Conservation (phyloP, 2,888 invertebrate species). For the Synanthedon tipuliformis region DNA sequence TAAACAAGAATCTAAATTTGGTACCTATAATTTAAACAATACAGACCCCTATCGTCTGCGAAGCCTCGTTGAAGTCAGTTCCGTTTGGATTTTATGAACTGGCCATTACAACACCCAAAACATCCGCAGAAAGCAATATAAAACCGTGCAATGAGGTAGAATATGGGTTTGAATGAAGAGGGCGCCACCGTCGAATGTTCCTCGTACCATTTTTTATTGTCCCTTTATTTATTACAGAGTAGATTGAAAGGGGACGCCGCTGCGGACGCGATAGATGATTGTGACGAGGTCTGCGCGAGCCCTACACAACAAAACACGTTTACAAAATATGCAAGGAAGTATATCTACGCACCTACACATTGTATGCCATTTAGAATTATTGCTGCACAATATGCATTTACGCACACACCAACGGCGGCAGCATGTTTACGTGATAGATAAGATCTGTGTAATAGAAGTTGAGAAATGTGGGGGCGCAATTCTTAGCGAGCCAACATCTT, state of each 20-base stretch:
- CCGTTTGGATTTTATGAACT: not conserved
- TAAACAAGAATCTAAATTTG: too few species aligned
- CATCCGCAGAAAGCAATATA: constrained; percentile 20
- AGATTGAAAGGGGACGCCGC: constrained; percentile 65
- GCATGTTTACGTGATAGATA: too few species aligned
- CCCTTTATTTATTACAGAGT: constrained; percentile 65
- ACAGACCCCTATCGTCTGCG: not conserved
- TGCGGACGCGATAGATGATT: constrained; percentile 43
- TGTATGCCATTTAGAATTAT: too few species aligned
- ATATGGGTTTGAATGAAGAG: constrained; percentile 26
- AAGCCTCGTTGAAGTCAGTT: too few species aligned
- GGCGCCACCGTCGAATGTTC: constrained; percentile 34
- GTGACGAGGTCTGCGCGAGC: constrained; percentile 23
- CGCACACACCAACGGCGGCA: too few species aligned
- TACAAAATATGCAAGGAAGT: not conserved
- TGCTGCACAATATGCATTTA: too few species aligned
- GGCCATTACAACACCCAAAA: constrained; percentile 1
- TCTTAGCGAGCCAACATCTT: too few species aligned
- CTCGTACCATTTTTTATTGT: constrained; percentile 44
- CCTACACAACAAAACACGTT: constrained; percentile 17
- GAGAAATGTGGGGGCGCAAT: too few species aligned
- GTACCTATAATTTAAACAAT: not conserved
- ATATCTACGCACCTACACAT: not conserved
- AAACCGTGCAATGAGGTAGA: constrained; percentile 35
- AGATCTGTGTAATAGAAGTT: too few species aligned